Conservation (phyloP, 1,140 invertebrate species). For the Rhopalosiphum maidis region DNA sequence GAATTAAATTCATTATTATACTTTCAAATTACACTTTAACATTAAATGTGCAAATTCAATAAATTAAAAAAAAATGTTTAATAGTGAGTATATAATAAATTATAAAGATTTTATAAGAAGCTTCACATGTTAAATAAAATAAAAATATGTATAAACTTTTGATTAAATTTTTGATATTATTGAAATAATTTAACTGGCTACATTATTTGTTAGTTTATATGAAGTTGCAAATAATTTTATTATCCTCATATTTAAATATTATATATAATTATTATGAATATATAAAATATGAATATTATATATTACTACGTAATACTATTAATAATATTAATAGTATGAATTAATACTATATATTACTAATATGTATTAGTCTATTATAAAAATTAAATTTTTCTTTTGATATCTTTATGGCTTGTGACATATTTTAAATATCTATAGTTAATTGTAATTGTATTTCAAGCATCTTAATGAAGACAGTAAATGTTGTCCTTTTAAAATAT, state of each 20-base stretch:
- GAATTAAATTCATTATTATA: slow-evolving; percentile 48
- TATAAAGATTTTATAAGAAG: not conserved
- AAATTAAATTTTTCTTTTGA: not conserved
- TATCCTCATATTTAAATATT: not conserved
- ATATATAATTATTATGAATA: not conserved
- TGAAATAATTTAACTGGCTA: not conserved
- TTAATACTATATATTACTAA: too few relatives aligned
- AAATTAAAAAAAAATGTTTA: slow-evolving; percentile 39
- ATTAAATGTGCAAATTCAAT: slow-evolving; percentile 30
- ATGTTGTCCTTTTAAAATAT: not conserved
- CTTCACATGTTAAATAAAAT: not conserved
- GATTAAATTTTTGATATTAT: not conserved
- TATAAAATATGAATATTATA: not conserved
- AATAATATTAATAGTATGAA: not conserved
- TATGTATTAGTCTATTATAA: not conserved
- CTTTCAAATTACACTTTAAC: slow-evolving; percentile 29
- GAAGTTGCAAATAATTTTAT: not conserved
- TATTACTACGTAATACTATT: not conserved
- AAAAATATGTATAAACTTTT: slow-evolving; percentile 12
- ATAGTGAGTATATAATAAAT: slow-evolving; percentile 24
- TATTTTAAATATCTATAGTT: not conserved
- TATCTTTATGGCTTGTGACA: not conserved
- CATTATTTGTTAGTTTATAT: not conserved
- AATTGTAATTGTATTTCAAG: not conserved
- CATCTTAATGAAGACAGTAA: not conserved